Conservation (phyloP, 2,797 vertebrate genomes). For the Hemitrygon akajei region DNA sequence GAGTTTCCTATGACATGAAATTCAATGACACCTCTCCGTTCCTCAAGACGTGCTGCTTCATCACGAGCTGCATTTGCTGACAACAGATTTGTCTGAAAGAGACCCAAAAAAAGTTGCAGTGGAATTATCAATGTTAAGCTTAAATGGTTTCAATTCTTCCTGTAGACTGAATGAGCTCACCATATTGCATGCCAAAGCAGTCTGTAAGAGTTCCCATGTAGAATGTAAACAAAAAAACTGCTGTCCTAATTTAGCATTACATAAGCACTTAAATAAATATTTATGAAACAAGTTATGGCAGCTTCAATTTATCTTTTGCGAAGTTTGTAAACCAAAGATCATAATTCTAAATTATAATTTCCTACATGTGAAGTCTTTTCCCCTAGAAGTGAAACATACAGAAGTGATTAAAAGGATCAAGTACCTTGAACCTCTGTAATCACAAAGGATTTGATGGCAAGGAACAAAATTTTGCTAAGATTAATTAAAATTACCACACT, state of each 20-base stretch:
- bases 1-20: conserved; percentile 98
- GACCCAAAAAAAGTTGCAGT: neutral
- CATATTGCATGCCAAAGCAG: neutral
- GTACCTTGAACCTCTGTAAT: neutral
- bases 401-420: neutral
- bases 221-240: neutral
- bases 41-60: conserved; percentile 88
- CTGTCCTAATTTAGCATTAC: neutral
- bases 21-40: conserved; percentile 90
- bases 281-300: neutral
- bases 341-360: neutral
- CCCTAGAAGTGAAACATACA: neutral
- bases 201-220: no score
- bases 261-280: neutral
- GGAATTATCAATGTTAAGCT: neutral
- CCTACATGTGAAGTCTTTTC: neutral
- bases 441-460: neutral
- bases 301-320: neutral
- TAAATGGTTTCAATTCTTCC: neutral
- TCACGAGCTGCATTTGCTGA: conserved; percentile 91
- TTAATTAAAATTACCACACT: no score
- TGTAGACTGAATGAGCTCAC: neutral
- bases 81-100: conserved; percentile 78
- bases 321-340: neutral
- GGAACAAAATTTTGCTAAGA: no score